These are phyloP conservation scores for Cyprinodon tularosa DNA, from an alignment of 2,113 vertebrate genomes.

Conservation along the genomic window DNA sequence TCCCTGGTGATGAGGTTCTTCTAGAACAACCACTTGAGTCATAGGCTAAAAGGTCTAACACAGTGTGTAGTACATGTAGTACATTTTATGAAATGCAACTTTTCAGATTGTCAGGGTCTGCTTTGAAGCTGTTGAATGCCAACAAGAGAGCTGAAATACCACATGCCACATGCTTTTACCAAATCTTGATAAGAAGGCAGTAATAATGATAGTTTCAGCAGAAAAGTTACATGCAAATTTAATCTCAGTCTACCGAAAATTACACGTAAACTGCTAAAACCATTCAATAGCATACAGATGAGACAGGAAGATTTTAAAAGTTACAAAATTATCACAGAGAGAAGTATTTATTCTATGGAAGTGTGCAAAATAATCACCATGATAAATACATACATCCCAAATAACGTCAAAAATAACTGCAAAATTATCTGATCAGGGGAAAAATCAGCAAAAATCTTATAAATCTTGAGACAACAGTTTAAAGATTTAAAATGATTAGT, in stretches of 20 bases:
- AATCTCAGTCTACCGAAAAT: too few relatives aligned
- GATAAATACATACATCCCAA: not conserved
- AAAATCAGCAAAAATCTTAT: not conserved
- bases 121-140: not conserved
- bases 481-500: not conserved
- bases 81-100: constrained; percentile 16
- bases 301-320: not conserved
- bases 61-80: too few relatives aligned
- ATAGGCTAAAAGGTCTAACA: not conserved
- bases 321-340: not conserved
- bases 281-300: not conserved
- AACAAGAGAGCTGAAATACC: not conserved
- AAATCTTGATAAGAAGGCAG: not conserved
- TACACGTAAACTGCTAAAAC: too few relatives aligned
- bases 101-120: not conserved
- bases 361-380: not conserved
- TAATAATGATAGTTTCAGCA: not conserved
- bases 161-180: constrained; percentile 2
- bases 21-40: not conserved
- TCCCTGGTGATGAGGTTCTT: not conserved
- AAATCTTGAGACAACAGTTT: not conserved
- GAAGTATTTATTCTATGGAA: not conserved
- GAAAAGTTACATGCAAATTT: not conserved
- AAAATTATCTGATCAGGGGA: not conserved
- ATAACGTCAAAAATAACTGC: not conserved